These are phyloP conservation scores for Aphelocoma coerulescens DNA, from an alignment of 2,113 vertebrate species.

Conservation along the genomic window DNA sequence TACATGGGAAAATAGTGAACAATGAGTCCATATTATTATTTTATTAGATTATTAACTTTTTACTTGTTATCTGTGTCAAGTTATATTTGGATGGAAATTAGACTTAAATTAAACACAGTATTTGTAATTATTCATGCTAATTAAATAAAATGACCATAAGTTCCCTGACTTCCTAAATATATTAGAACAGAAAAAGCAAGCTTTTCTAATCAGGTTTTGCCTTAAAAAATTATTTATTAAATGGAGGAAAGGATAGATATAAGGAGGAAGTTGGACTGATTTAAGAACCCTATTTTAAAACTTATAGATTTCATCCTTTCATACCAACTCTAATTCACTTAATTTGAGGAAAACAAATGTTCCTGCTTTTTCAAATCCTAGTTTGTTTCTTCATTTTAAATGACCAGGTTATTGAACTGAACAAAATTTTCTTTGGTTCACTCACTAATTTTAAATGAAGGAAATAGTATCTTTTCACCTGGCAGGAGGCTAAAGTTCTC, in stretches of 20 bases:
- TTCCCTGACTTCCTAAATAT: not conserved
- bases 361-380: slow-evolving; percentile 20
- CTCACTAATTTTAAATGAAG: not conserved
- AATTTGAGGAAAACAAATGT: slow-evolving; percentile 13
- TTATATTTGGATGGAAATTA: slow-evolving; percentile 52
- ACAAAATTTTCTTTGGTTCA: not conserved
- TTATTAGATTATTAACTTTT: slow-evolving; percentile 53
- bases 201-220: not conserved
- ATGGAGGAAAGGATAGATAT: not conserved
- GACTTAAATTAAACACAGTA: slow-evolving; percentile 43
- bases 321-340: not conserved
- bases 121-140: slow-evolving; percentile 60
- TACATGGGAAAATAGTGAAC: slow-evolving; percentile 19
- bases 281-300: not conserved
- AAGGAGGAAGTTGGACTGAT: not conserved
- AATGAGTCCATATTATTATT: slow-evolving; percentile 27
- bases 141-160: slow-evolving; percentile 46
- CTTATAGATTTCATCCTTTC: not conserved
- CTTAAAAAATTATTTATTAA: not conserved
- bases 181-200: not conserved
- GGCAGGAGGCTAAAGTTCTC: not conserved
- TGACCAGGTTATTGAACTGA: not conserved
- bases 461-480: not conserved
- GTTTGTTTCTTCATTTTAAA: slow-evolving; percentile 33
- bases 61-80: slow-evolving; percentile 49